Percentiles rank a stretch among this genome's conserved stretches.
These are phyloP conservation scores for Rhinogobius similis DNA, from an alignment of 2,113 vertebrate genomes.

Conservation along the genomic window DNA sequence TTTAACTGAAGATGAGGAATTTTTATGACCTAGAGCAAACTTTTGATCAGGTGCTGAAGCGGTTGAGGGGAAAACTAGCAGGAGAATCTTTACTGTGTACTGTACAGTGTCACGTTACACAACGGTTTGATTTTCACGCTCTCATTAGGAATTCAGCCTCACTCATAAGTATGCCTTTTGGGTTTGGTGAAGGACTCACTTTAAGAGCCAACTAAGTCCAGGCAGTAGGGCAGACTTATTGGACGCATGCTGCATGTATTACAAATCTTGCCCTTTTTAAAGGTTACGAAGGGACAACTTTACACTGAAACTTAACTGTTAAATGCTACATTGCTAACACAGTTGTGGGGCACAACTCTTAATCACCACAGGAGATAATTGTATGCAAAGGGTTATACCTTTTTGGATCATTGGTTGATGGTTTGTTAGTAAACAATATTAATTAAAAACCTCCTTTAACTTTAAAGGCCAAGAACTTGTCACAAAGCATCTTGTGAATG, in stretches of 20 bases:
- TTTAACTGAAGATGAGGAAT: slow-evolving; percentile 83
- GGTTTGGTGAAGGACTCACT: slow-evolving; percentile 30
- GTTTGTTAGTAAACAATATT: too few relatives aligned
- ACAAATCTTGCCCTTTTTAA: neutral
- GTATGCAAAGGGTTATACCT: neutral
- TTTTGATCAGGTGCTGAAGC: slow-evolving; percentile 81
- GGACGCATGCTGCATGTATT: slow-evolving; percentile 10
- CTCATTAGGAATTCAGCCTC: slow-evolving; percentile 76
- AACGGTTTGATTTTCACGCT: slow-evolving; percentile 70
- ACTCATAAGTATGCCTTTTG: slow-evolving; percentile 42
- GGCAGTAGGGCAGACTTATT: slow-evolving; percentile 4
- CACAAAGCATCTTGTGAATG: neutral
- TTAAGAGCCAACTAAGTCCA: slow-evolving; percentile 23
- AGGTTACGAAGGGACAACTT: neutral
- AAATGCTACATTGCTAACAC: neutral
- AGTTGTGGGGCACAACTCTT: neutral
- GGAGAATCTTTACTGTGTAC: slow-evolving; percentile 80
- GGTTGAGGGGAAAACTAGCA: slow-evolving; percentile 53
- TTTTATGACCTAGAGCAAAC: slow-evolving; percentile 79
- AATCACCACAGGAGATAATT: neutral
- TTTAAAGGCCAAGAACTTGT: neutral
- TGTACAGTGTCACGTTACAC: slow-evolving; percentile 80
- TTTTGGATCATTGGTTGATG: neutral
- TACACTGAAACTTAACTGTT: neutral
- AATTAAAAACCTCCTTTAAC: neutral